Percentiles rank a stretch among this genome's conserved stretches.
phyloP scores from a whole-genome alignment of 2,888 invertebrate species.

The Lacanobia oleracea region DNA sequence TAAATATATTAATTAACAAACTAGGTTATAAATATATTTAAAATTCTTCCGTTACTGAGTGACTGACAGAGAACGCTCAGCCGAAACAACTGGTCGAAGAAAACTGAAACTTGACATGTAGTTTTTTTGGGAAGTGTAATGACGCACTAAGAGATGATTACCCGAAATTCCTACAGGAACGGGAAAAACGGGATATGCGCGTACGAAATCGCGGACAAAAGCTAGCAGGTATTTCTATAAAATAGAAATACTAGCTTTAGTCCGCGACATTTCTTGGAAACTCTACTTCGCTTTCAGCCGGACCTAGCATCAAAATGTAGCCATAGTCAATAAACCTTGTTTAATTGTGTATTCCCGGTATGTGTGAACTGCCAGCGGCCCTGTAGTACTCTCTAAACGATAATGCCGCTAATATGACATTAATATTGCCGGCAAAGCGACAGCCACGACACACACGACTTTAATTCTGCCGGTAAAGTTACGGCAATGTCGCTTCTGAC shows the following conservation, averaged over 20 bases:
- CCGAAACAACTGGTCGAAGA: too few relatives aligned
- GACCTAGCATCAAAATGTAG: slow-evolving; percentile 36
- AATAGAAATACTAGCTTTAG: neutral
- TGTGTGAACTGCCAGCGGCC: slow-evolving; percentile 77
- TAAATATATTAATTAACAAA: too few relatives aligned
- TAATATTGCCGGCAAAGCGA: slow-evolving; percentile 58
- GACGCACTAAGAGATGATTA: too few relatives aligned
- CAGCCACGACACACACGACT: slow-evolving; percentile 1
- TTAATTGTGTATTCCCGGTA: slow-evolving; percentile 78
- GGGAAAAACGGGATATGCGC: too few relatives aligned
- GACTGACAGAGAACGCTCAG: neutral
- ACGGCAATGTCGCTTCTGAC: slow-evolving; percentile 22
- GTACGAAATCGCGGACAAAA: too few relatives aligned
- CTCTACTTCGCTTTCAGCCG: slow-evolving; percentile 24
- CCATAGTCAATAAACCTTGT: slow-evolving; percentile 71
- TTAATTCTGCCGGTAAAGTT: slow-evolving; percentile 20
- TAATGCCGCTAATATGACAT: slow-evolving; percentile 57
- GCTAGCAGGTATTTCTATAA: neutral
- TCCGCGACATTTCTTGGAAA: too few relatives aligned
- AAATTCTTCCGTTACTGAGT: too few relatives aligned
- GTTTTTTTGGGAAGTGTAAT: too few relatives aligned
- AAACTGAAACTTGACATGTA: too few relatives aligned
- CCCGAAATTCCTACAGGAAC: too few relatives aligned
- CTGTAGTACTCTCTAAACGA: slow-evolving; percentile 39
- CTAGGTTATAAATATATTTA: too few relatives aligned